Percentiles rank a stretch among this genome's conserved stretches.
Evolutionary conservation across 2,113 vertebrate genomes (phyloP).

Genomic region (Buteo buteo): DNA sequence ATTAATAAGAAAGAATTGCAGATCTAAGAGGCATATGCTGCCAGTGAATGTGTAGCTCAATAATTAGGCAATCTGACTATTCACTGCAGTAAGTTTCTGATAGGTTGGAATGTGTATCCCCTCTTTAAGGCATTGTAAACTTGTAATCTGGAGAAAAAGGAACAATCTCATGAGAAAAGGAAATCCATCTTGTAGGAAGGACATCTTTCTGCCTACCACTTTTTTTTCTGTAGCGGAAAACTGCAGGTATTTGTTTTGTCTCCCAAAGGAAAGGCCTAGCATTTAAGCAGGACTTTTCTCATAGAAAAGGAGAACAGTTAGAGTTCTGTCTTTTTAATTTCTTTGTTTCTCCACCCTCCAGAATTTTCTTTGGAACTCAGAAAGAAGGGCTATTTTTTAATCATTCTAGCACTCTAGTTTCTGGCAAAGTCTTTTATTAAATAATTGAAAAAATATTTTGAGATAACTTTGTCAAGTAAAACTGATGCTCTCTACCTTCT

Average conservation of each 20-base stretch:
- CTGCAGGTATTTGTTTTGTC: slow-evolving; percentile 31
- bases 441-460: slow-evolving; percentile 26
- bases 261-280: slow-evolving; percentile 4
- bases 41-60: background rate
- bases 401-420: background rate
- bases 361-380: background rate
- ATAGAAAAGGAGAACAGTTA: background rate
- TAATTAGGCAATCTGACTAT: background rate
- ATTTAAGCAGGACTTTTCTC: background rate
- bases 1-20: background rate
- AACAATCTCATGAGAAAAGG: background rate
- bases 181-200: background rate
- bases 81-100: background rate
- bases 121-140: background rate
- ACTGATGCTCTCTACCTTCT: background rate
- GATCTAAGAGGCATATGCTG: background rate
- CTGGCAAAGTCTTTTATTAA: slow-evolving; percentile 1
- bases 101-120: background rate
- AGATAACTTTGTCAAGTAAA: background rate
- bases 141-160: background rate
- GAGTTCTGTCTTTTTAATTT: background rate
- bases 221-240: background rate
- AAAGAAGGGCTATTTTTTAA: slow-evolving; percentile 10
- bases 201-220: background rate
- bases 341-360: background rate